Base-by-base conservation (phyloP, 2,888 invertebrate genomes). In the Trilocha varians region DNA sequence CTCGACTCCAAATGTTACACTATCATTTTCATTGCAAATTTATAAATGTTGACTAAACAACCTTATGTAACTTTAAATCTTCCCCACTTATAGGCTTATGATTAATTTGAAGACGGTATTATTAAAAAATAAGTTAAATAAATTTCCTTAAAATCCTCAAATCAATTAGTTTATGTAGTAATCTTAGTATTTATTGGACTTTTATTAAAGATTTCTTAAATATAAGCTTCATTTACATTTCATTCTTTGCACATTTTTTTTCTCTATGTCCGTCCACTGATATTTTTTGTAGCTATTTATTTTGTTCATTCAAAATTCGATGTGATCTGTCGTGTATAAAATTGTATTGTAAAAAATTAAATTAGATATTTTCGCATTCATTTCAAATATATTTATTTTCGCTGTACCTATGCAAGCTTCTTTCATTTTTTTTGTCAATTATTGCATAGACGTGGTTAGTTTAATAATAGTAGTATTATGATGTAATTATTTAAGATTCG, bases 231-330 rank as follows among this genome's bases (percentile, higher is more conserved):
- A 25, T 25, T 25, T 25, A 11, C 2, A 25, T 2, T 25, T 9
- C 8, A 25, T 25, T 25, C 6, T n/a, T 9, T 5, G 25, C 25
- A 25, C 41, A 48, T 41, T 36, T 33, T 37, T 40, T 41, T 36
- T 41, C 56, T 73, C 70, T 80, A 80, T 80, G 77, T 85, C 84
- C 84, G 84, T 85, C 84, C 84, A 83, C 69, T 53, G 47, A 55
- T 63, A 65, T 65, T 53, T 57, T 59, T 69, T 69, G 57, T 55
- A 46, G 49, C 52, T 59, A 57, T 45, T 36, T 35, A 47, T 9
- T 42, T 52, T 58, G 55, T 38, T 45, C 47, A 13, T 41, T 13
- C 6, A 17, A 38, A 41, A 47, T 59, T 66, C 57, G 50, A 52
- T 75, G 66, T 77, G 72, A 75, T 67, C 65, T 51, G 53, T 45